A percentile compares a stretch with the other conserved stretches of the same genome.
phyloP scores from a whole-genome alignment of 2,113 vertebrate species.

The Toxotes jaculatrix region DNA sequence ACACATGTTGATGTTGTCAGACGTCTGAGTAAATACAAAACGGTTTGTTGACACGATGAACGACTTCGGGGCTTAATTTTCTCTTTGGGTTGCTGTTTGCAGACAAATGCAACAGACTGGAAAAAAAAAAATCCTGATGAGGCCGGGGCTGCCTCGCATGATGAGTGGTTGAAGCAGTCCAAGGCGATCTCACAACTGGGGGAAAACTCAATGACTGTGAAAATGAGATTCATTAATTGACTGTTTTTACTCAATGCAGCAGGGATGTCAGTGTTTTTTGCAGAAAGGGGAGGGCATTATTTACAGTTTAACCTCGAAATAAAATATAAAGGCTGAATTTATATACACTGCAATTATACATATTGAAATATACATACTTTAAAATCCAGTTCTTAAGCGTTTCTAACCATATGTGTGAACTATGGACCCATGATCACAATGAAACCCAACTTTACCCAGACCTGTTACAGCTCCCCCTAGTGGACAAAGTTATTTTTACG shows the following conservation, averaged over 20 bases:
- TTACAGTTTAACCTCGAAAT: neutral
- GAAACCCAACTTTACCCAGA: neutral
- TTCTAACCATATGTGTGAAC: neutral
- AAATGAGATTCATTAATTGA: neutral
- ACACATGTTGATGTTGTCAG: constrained; percentile 63
- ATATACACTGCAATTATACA: neutral
- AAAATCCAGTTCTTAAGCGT: neutral
- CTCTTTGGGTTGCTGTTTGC: constrained; percentile 7
- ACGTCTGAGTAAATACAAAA: constrained; percentile 73
- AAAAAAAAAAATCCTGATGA: neutral
- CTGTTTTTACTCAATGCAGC: neutral
- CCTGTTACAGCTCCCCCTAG: constrained; percentile 56
- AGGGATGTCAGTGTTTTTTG: neutral
- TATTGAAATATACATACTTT: neutral
- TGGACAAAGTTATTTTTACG: constrained; percentile 18
- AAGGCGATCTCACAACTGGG: neutral
- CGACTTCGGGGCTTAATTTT: neutral
- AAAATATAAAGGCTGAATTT: neutral
- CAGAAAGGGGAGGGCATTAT: neutral
- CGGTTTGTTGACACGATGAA: constrained; percentile 35
- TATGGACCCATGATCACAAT: neutral
- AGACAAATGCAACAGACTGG: constrained; percentile 23
- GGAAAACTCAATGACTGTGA: neutral
- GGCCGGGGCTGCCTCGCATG: neutral
- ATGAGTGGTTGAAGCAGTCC: neutral